Conservation (phyloP, 2,797 vertebrate genomes). For the Sebastes goodei region DNA sequence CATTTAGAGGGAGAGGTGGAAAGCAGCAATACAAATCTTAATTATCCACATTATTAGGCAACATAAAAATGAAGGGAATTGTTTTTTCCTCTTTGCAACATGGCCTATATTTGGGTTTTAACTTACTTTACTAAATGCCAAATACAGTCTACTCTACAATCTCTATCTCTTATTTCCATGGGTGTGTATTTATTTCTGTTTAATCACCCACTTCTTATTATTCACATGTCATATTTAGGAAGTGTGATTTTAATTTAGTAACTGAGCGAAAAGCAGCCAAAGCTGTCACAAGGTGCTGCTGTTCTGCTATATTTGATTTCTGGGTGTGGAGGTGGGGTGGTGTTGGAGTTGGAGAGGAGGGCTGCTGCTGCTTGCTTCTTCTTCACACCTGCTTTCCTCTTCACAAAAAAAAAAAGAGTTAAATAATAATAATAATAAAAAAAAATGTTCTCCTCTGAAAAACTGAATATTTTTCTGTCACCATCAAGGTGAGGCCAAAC, state of each 20-base stretch:
- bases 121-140: not conserved
- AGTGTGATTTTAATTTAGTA: slow-evolving; percentile 7
- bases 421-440: too few species aligned
- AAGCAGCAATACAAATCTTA: not conserved
- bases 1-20: not conserved
- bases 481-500: slow-evolving; percentile 17
- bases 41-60: not conserved
- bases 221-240: not conserved
- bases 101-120: not conserved
- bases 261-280: not conserved
- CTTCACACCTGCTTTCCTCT: slow-evolving; percentile 40
- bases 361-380: not conserved
- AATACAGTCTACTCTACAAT: not conserved
- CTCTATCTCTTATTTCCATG: not conserved
- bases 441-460: not conserved
- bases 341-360: not conserved
- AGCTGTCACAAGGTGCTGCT: slow-evolving; percentile 56
- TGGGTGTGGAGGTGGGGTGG: not conserved
- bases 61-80: not conserved
- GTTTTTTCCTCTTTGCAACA: not conserved
- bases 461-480: not conserved
- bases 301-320: slow-evolving; percentile 29
- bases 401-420: not conserved
- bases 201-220: not conserved
- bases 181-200: not conserved